These are phyloP conservation scores for Electrona antarctica DNA, from an alignment of 2,113 vertebrate species.

Conservation along the genomic window DNA sequence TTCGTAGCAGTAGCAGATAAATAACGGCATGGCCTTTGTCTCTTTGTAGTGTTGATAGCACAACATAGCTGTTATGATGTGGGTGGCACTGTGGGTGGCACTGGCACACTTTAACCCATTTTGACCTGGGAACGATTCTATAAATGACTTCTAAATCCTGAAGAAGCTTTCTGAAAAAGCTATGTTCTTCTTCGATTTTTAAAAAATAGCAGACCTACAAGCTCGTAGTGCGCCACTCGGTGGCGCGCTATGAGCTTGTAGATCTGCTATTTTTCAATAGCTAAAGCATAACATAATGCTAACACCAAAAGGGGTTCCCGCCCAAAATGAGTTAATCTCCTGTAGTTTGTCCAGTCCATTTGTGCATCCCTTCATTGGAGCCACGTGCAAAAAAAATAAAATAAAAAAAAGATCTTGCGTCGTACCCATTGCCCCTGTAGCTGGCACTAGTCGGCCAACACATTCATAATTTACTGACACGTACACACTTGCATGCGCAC, in stretches of 20 bases:
- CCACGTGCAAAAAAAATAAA: slow-evolving; percentile 27
- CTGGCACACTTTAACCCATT: slow-evolving; percentile 2
- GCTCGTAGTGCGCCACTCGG: no score
- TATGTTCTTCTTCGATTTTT: no score
- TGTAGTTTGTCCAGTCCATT: slow-evolving; percentile 13
- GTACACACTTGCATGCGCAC: slow-evolving; percentile 9
- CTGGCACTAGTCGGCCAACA: slow-evolving; percentile 43
- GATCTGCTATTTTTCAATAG: no score
- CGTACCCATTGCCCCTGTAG: slow-evolving; percentile 66
- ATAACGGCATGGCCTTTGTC: not conserved
- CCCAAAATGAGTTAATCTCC: no score
- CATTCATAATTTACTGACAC: slow-evolving; percentile 73
- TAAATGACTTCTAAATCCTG: no score
- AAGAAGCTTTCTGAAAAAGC: no score
- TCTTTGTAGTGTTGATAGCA: not conserved
- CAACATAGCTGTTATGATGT: not conserved
- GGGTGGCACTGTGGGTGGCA: not conserved
- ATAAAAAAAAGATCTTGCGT: slow-evolving; percentile 5
- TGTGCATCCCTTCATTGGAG: slow-evolving; percentile 3
- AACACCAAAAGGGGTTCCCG: no score
- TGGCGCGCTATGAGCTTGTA: no score
- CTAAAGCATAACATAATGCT: no score
- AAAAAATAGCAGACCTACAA: no score
- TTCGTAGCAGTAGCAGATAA: no score
- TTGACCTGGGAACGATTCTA: no score